phyloP scores from a whole-genome alignment of 2,888 invertebrate species.

The Idaea biselata region DNA sequence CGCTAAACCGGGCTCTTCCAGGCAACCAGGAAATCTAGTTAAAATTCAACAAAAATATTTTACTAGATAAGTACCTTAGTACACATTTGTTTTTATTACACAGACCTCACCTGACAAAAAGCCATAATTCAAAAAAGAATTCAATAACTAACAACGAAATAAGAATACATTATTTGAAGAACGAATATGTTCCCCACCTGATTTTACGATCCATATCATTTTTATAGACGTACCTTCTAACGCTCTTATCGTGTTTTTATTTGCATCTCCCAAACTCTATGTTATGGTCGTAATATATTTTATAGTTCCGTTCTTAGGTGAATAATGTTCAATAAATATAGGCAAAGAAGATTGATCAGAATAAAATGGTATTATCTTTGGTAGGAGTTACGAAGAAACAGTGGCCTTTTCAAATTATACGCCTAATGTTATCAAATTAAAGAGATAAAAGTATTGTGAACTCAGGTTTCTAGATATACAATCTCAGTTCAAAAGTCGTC shows the following conservation, averaged over 20 bases:
- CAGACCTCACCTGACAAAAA: neutral
- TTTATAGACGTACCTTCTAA: slow-evolving; percentile 43
- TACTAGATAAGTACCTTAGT: neutral
- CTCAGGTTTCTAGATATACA: no score
- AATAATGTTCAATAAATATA: slow-evolving; percentile 35
- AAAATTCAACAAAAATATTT: no score
- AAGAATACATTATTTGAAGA: slow-evolving; percentile 33
- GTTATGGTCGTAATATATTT: slow-evolving; percentile 50
- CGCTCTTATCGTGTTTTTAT: slow-evolving; percentile 49
- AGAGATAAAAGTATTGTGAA: no score
- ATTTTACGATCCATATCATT: slow-evolving; percentile 53
- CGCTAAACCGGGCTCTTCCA: no score
- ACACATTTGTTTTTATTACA: neutral
- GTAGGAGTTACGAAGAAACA: neutral
- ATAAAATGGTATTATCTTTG: neutral
- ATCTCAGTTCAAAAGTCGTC: no score
- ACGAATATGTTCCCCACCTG: slow-evolving; percentile 29
- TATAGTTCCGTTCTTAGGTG: slow-evolving; percentile 49
- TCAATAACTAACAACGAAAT: slow-evolving; percentile 35
- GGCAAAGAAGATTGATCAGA: slow-evolving; percentile 15
- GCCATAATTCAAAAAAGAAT: neutral
- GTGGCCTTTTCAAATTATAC: neutral
- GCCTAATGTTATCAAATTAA: neutral
- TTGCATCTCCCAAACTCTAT: slow-evolving; percentile 47
- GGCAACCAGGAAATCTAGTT: no score